Evolutionary conservation across 1,140 invertebrate species (phyloP), one percentile per base, ranked within the genome.

Genomic region (Oncopeltus fasciatus): DNA sequence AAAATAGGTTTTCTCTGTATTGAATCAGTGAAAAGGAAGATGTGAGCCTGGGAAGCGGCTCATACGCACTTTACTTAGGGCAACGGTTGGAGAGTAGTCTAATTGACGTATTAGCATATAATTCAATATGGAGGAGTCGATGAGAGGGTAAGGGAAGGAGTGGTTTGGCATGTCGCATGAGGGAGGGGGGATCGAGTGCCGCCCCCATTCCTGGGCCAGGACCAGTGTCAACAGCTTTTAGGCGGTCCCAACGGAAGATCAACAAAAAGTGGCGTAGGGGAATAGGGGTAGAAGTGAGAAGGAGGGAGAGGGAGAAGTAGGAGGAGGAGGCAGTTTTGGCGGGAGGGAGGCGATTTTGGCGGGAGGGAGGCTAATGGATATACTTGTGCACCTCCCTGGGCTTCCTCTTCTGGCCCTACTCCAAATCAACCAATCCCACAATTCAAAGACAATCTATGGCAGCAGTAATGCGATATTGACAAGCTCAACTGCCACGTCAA

Each of bases 221-320:
- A 53, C 49, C 26, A 53, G 49, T 53, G 49, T 53, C 49, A 53
- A 53, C 49, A 53, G 49, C 49, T 53, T 53, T 53, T 53, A 53
- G 49, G 20, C 49, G 18, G 24, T 18, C 49, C 26, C 49, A 16
- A 24, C 20, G 49, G 49, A 53, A 53, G 49, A 53, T 53, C 49
- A 53, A 53, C 49, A 53, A 53, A 53, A 53, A 53, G 49, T 53
- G 49, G 49, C 49, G 12, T 53, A 24, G 49, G 49, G 21, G 49
- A 24, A 24, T 26, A 18, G 44, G 44, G 44, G n/a, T n/a, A n/a
- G n/a, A n/a, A n/a, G n/a, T n/a, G 31, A 14, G 31, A 38, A 38
- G 31, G 31, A 14, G 31, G 31, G 31, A 14, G 31, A 14, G 31
- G 31, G 5, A 14, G 31, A 38, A n/a, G n/a, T n/a, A n/a, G n/a